These are phyloP conservation scores for Leptinotarsa haldemani DNA, from an alignment of 2,888 invertebrate species.

Conservation along the genomic window DNA sequence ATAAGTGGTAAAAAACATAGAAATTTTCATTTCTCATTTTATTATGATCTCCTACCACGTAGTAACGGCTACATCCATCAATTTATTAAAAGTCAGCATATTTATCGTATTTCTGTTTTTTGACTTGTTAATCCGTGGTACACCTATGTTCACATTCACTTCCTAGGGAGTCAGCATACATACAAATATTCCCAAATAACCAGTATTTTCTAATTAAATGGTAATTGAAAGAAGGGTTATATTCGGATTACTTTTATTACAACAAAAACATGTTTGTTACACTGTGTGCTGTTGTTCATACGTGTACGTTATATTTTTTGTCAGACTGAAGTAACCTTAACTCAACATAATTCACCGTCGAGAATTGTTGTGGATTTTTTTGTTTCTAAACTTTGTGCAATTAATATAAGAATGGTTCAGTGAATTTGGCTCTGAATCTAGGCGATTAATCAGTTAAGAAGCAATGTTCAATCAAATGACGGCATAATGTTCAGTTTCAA, in stretches of 20 bases:
- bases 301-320: conserved; percentile 4
- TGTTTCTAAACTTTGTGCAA: conserved; percentile 19
- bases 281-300: conserved; percentile 17
- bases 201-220: background rate
- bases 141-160: too few relatives aligned
- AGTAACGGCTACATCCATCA: too few relatives aligned
- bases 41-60: too few relatives aligned
- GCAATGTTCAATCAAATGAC: background rate
- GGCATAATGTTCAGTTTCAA: background rate
- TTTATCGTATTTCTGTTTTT: too few relatives aligned
- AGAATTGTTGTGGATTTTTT: background rate
- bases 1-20: too few relatives aligned
- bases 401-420: conserved; percentile 9
- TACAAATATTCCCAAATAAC: background rate
- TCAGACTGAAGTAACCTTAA: background rate
- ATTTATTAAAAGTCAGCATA: too few relatives aligned
- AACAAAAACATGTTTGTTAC: conserved; percentile 27
- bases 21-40: too few relatives aligned
- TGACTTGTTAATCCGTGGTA: too few relatives aligned
- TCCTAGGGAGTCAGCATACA: background rate
- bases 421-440: background rate
- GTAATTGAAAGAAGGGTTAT: background rate
- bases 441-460: background rate
- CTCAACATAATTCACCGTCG: background rate
- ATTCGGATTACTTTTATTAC: conserved; percentile 20